phyloP scores from a whole-genome alignment of 2,888 invertebrate species.

The Morpho deidamia region DNA sequence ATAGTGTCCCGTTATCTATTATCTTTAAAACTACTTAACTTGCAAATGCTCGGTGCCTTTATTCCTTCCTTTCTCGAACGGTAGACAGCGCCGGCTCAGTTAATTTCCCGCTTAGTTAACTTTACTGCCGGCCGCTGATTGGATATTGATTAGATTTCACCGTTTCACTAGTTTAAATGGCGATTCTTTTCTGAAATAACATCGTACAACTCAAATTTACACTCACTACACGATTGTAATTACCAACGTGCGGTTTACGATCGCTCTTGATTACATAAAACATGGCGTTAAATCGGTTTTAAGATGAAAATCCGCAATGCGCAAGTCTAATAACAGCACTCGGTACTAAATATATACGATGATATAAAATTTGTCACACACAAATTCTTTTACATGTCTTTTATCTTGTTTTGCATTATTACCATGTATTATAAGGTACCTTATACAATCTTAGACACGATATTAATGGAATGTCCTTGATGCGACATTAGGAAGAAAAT shows the following conservation, averaged over 20 bases:
- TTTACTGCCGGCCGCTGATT: conserved; percentile 69
- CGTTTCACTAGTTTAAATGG: conserved; percentile 63
- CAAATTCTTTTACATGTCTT: too few species aligned
- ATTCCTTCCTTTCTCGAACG: neutral
- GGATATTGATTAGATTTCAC: conserved; percentile 74
- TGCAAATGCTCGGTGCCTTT: neutral
- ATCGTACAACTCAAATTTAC: conserved; percentile 68
- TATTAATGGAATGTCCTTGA: too few species aligned
- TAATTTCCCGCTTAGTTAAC: conserved; percentile 77
- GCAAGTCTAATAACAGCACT: too few species aligned
- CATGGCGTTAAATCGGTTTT: conserved; percentile 52
- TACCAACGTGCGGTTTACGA: conserved; percentile 58
- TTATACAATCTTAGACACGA: too few species aligned
- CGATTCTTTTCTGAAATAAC: conserved; percentile 67
- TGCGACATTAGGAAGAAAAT: too few species aligned
- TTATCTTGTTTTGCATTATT: too few species aligned
- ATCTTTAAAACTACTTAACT: neutral
- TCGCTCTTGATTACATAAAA: conserved; percentile 66
- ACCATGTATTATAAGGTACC: too few species aligned
- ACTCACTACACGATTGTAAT: conserved; percentile 70
- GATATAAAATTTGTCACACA: too few species aligned
- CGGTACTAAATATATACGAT: too few species aligned
- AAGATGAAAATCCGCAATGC: conserved; percentile 23
- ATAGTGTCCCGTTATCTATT: neutral
- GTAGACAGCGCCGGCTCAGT: conserved; percentile 44